phyloP scores from a whole-genome alignment of 1,140 invertebrate genomes.

The Zaprionus capensis region DNA sequence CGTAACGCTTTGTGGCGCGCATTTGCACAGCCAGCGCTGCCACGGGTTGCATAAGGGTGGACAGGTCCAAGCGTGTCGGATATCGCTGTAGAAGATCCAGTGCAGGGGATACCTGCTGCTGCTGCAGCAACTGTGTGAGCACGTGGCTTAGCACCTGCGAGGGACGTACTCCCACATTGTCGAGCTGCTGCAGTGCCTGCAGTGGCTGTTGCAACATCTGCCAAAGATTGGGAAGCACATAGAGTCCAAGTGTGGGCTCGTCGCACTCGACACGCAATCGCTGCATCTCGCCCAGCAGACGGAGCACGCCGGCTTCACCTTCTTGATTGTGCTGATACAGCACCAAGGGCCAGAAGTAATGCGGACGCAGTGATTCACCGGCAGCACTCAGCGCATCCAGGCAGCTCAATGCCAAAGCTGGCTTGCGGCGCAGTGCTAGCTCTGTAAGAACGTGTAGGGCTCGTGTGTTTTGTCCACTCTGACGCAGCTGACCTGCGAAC shows the following conservation, averaged over 20 bases:
- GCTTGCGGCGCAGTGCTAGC: constrained; percentile 66
- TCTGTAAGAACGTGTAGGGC: constrained; percentile 70
- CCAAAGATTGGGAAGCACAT: constrained; percentile 81
- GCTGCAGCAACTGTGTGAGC: constrained; percentile 78
- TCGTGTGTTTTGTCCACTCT: constrained; percentile 63
- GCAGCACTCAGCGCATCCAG: constrained; percentile 54
- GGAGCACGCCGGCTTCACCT: constrained; percentile 68
- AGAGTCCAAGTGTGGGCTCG: constrained; percentile 83
- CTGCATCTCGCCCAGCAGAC: constrained; percentile 81
- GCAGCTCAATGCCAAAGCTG: constrained; percentile 45
- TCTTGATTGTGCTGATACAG: constrained; percentile 53
- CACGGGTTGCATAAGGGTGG: constrained; percentile 49
- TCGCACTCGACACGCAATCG: constrained; percentile 83
- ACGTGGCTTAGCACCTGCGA: constrained; percentile 74
- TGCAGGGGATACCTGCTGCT: constrained; percentile 63
- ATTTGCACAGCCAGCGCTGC: constrained; percentile 57
- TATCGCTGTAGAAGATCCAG: constrained; percentile 67
- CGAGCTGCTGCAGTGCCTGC: constrained; percentile 75
- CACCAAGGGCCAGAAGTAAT: constrained; percentile 82
- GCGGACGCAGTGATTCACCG: constrained; percentile 68
- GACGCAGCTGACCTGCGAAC: constrained; percentile 54
- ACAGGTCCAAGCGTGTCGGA: constrained; percentile 65
- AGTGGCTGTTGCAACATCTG: constrained; percentile 77
- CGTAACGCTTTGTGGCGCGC: constrained; percentile 71
- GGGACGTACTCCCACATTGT: constrained; percentile 72